Evolutionary conservation across 2,888 invertebrate species (phyloP), one percentile per base, ranked within the genome.

Genomic region (Neuroscelio doddi): DNA sequence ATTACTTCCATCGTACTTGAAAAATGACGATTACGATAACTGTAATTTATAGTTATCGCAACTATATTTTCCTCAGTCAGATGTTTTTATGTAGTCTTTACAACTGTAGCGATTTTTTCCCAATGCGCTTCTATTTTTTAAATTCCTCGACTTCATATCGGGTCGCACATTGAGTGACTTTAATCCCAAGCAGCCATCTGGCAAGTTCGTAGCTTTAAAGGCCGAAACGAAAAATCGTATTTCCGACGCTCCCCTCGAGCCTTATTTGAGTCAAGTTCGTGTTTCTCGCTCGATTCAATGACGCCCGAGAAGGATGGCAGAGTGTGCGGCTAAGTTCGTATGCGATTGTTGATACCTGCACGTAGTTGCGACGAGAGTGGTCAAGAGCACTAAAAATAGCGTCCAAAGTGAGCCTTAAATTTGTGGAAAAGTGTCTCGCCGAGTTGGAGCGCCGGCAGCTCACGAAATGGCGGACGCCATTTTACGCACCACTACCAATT

Each of bases 211-310:
- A 14, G 65, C 56, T 41, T 51, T 59, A 59, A 65, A 61, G 55
- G 62, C 66, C 62, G 57, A 66, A 66, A 62, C 57, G 47, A 44
- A 52, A 57, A 58, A 50, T 57, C 57, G 62, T 66, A 55, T 62
- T 66, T 61, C 53, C 56, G 66, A 62, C 62, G 57, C 52, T 57
- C 50, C 57, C 42, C 50, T 51, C 66, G 50, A 50, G 57, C 62
- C 62, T 62, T 61, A 65, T 66, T 66, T 62, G 58, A 66, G 66
- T 66, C 62, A 66, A 62, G 66, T 66, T 66, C 66, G 66, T 62
- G 58, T 58, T 51, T 66, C 66, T 58, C 62, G 58, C 62, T 52
- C 52, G 56, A 56, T 47, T 65, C 61, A 65, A 65, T 65, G 65
- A 61, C 52, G 55, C 51, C 16, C 29, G 49, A 61, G 46, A 53